Evolutionary conservation across 1,140 invertebrate species (phyloP), one percentile per base, ranked within the genome.

Genomic region (Sitobion miscanthi): DNA sequence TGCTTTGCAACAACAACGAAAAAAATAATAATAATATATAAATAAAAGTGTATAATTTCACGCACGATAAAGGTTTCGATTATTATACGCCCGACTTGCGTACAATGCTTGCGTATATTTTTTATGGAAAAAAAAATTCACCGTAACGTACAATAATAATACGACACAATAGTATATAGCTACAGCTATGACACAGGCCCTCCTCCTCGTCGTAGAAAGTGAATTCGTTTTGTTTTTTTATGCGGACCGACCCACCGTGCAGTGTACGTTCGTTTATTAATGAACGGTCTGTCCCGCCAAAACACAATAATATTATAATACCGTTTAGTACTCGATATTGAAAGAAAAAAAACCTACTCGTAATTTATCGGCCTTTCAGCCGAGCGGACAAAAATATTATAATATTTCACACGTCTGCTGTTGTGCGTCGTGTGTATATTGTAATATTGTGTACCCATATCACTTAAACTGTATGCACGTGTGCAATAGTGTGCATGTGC

Each of bases 21-120:
- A 83, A 83, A 42, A 83, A 77, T 17, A n/a, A 69, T 69, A 69
- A 69, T 17, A 62, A 77, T 20, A 69, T 30, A 77, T 77, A 83
- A 38, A 83, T 38, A 23, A 38, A 38, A 23, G 85, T 87, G 30
- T 87, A 87, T 87, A 87, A 87, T 87, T 87, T 49, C 30, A 87
- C 45, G 25, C 42, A 17, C 45, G 85, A 87, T 87, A 87, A 87
- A 47, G 85, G 45, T 87, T 87, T 87, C 85, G 45, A 87, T 87
- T 47, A 42, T 85, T 45, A 4, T 83, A 9, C 6, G 82, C 38
- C 42, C 38, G 83, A 25, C 8, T 25, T 42, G 42, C 25, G 23
- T 42, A 45, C 35, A 83, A 45, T 85, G 38, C 23, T 3, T 42
- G 38, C 9, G 23, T 45, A 38, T 85, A 25, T 21, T 14, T 49